phyloP scores from a whole-genome alignment of 2,797 vertebrate species.

The Chanos chanos region DNA sequence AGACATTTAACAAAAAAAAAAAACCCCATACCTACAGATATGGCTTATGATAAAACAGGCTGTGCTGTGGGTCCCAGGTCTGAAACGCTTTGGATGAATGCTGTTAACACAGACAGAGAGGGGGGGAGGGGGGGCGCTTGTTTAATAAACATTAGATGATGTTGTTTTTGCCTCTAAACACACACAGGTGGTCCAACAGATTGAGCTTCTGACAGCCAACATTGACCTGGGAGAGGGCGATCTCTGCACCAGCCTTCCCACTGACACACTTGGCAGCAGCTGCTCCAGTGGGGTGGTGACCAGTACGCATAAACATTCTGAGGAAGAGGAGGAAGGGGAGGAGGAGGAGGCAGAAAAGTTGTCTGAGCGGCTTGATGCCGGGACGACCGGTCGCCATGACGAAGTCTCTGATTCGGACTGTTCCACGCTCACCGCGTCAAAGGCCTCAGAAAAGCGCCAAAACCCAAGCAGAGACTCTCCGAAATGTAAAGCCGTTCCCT shows the following conservation, averaged over 20 bases:
- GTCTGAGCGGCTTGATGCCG: too few relatives aligned
- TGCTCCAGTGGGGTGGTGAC: constrained; percentile 49
- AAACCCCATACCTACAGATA: too few relatives aligned
- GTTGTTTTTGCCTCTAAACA: constrained; percentile 34
- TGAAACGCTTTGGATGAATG: too few relatives aligned
- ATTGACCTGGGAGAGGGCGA: constrained; percentile 66
- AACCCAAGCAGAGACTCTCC: background rate
- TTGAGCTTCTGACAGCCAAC: constrained; percentile 69
- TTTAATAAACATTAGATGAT: background rate
- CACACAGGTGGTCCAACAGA: constrained; percentile 74
- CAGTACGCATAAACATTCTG: constrained; percentile 6
- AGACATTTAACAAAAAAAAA: too few relatives aligned
- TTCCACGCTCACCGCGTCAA: too few relatives aligned
- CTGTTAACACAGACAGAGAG: background rate
- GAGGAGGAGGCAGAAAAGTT: too few relatives aligned
- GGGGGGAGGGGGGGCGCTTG: background rate
- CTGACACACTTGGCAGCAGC: constrained; percentile 52
- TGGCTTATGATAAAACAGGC: too few relatives aligned
- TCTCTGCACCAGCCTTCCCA: constrained; percentile 31
- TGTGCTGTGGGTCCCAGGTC: too few relatives aligned
- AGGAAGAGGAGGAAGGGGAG: background rate
- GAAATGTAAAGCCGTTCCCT: background rate
- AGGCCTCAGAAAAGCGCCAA: background rate
- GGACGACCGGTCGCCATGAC: too few relatives aligned
- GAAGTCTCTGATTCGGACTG: too few relatives aligned